Conservation (phyloP, 2,888 invertebrate species). For the Dexiosoma caninum region DNA sequence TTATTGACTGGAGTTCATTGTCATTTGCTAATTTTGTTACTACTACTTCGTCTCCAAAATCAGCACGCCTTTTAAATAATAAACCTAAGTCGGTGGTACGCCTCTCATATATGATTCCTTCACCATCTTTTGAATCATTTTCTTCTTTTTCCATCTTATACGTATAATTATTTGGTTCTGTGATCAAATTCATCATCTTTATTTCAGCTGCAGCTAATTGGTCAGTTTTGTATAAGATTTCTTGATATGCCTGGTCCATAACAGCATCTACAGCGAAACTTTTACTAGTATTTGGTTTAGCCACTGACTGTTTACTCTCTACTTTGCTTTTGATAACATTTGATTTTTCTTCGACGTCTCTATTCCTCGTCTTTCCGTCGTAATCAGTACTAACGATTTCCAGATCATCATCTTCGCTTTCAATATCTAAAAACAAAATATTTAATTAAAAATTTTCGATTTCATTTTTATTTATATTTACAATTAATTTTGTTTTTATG, state of each 20-base stretch:
- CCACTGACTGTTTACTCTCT: neutral
- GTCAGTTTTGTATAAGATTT: slow-evolving; percentile 50
- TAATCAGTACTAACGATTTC: slow-evolving; percentile 42
- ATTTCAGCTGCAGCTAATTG: slow-evolving; percentile 18
- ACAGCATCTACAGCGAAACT: neutral
- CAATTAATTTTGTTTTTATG: no score
- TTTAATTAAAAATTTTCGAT: no score
- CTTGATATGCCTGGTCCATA: slow-evolving; percentile 4
- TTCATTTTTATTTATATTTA: no score
- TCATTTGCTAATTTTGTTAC: neutral
- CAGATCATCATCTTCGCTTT: slow-evolving; percentile 51
- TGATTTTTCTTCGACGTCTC: neutral
- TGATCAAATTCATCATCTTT: neutral
- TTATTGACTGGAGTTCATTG: neutral
- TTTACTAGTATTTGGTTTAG: neutral
- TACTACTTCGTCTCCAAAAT: slow-evolving; percentile 28
- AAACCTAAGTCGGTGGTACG: neutral
- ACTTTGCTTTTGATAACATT: no score
- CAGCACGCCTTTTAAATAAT: slow-evolving; percentile 48
- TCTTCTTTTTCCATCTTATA: neutral
- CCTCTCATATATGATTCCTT: neutral
- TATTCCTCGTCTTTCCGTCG: neutral
- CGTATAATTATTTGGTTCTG: slow-evolving; percentile 29
- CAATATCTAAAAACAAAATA: neutral
- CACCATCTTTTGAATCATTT: neutral